A percentile compares a stretch with the other conserved stretches of the same genome.
Conservation (phyloP, 2,113 vertebrate genomes). For the Bujurquina vittata region DNA sequence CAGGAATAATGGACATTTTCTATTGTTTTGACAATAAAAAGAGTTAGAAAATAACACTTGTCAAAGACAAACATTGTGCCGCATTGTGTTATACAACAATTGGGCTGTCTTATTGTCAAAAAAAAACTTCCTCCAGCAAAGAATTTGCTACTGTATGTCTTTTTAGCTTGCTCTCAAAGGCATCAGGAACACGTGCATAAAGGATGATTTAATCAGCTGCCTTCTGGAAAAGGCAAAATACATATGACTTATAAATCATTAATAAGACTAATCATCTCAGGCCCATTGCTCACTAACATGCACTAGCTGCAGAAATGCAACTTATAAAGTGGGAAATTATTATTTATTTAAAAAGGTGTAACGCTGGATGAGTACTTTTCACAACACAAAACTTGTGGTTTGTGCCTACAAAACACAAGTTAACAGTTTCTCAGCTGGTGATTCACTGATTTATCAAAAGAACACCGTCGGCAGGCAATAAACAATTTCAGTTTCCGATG, state of each 20-base stretch:
- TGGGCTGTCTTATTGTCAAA: background rate
- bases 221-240: background rate
- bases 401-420: background rate
- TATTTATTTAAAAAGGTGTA: background rate
- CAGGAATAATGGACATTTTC: no score
- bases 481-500: no score
- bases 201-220: no score
- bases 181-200: no score
- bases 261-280: background rate
- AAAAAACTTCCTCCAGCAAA: background rate
- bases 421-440: background rate
- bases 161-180: background rate
- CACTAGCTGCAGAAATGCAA: no score
- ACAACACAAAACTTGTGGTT: background rate
- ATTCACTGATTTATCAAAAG: background rate
- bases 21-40: no score
- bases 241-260: background rate
- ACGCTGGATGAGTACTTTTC: background rate
- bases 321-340: no score
- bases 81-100: background rate
- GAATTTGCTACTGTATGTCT: no score
- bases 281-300: background rate
- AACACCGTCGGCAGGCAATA: rapidly evolving
- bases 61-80: no score
- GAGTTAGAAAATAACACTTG: no score